A percentile compares a stretch with the other conserved stretches of the same genome.
Evolutionary conservation across 2,113 vertebrate species (phyloP).

Genomic region (Himantopus leucocephalus): DNA sequence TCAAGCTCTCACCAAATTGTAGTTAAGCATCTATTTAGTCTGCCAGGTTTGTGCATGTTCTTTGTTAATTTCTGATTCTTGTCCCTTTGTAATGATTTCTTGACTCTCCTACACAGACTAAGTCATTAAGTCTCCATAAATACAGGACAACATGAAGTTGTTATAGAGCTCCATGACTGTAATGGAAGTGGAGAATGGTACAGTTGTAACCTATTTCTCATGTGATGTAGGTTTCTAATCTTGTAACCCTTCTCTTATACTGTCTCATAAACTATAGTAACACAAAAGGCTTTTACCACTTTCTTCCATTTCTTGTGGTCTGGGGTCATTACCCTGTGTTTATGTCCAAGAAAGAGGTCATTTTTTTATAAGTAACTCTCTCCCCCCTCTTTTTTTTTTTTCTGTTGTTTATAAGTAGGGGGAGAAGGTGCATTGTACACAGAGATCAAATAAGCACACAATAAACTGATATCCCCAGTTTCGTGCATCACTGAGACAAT

Average conservation of each 20-base stretch:
- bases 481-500: background rate
- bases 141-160: background rate
- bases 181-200: background rate
- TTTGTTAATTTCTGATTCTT: constrained; percentile 27
- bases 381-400: background rate
- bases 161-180: background rate
- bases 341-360: background rate
- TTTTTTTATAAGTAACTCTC: background rate
- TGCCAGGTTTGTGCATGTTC: background rate
- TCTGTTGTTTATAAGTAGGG: background rate
- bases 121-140: background rate
- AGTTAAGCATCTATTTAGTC: constrained; percentile 35
- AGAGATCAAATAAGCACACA: background rate
- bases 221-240: background rate
- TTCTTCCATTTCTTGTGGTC: background rate
- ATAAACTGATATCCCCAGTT: background rate
- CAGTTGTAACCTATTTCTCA: background rate
- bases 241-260: background rate
- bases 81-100: constrained; percentile 9
- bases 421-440: background rate
- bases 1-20: background rate
- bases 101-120: background rate
- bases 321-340: background rate
- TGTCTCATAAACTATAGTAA: background rate
- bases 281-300: background rate